Base-by-base conservation (phyloP, 2,113 vertebrate genomes). In the Lipotes vexillifer region DNA sequence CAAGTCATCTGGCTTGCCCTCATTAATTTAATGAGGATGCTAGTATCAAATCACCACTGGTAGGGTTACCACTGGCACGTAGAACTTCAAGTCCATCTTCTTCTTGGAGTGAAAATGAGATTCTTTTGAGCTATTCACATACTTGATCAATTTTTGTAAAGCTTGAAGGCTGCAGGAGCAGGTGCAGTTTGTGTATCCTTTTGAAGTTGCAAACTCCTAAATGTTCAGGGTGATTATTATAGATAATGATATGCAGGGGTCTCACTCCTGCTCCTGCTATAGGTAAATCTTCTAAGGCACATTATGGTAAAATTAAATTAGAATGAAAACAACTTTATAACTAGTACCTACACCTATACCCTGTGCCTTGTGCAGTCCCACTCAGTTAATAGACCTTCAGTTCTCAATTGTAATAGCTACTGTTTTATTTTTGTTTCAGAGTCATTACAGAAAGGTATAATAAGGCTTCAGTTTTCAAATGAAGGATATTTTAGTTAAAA, bases 401-500 rank as follows among this genome's bases (percentile, higher is more conserved):
- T 74, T 87, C 90, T 95, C 81, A 83, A 83, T 31, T 72, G 29
- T 69, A 66, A 14, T 74, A 74, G 12, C 46, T 81, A 11, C 46
- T 41, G 17, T 84, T 95, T 59, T 88, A 49, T 82, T 92, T 97
- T 94, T 46, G 52, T 93, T 93, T 91, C 44, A 68, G 72, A 93
- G 65, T 71, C 49, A 81, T 65, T 77, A 75, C 25, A 94, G 44
- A 88, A 90, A 38, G 20, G 14, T 52, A 3, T 75, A 75, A 36
- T 85, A 69, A 93, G 31, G 59, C 65, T 91, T 5, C 38, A 69
- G 25, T 69, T 88, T 95, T 82, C 71, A 88, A 82, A 68, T 90
- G 29, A 89, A 94, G 46, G 77, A n/a, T 75, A 29, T 91, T 86
- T 97, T 63, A 80, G 72, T 83, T 85, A 78, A 93, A 95, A 94